Evolutionary conservation across 1,140 invertebrate species (phyloP).

Genomic region (Trichonephila clavipes): DNA sequence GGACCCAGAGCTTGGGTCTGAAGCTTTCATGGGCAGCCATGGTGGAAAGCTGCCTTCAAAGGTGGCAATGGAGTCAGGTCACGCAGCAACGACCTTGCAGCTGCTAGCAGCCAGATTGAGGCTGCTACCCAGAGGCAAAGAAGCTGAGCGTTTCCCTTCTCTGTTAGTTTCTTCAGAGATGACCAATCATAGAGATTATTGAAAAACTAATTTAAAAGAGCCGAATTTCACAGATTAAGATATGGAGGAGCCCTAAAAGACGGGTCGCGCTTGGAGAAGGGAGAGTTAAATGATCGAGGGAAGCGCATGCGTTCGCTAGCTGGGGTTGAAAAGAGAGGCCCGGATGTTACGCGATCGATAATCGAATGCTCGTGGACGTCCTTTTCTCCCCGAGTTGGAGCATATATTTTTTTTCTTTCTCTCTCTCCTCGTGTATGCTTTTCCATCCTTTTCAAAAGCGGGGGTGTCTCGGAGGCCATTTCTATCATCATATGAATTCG

Average conservation of each 20-base stretch:
- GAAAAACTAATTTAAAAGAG: constrained; percentile 32
- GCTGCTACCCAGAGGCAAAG: constrained; percentile 67
- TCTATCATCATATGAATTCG: background rate
- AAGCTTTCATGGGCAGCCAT: constrained; percentile 46
- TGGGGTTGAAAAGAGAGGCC: constrained; percentile 7
- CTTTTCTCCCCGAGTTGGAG: background rate
- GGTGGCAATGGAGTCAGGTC: constrained; percentile 53
- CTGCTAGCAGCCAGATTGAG: constrained; percentile 41
- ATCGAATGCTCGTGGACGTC: background rate
- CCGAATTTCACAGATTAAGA: constrained; percentile 70
- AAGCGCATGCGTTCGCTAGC: constrained; percentile 48
- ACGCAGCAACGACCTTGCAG: constrained; percentile 64
- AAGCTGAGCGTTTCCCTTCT: constrained; percentile 56
- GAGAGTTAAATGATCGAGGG: constrained; percentile 49
- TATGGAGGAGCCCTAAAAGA: constrained; percentile 71
- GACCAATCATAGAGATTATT: constrained; percentile 35
- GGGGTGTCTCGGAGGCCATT: constrained; percentile 14
- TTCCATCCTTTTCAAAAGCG: background rate
- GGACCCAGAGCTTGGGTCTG: background rate
- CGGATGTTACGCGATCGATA: constrained; percentile 42
- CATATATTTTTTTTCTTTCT: background rate
- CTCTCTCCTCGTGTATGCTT: background rate
- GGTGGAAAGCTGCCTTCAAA: constrained; percentile 48
- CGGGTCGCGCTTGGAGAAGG: constrained; percentile 60
- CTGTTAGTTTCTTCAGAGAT: constrained; percentile 34